Base-by-base conservation (phyloP, 2,797 vertebrate genomes). In the Hydrolagus colliei region DNA sequence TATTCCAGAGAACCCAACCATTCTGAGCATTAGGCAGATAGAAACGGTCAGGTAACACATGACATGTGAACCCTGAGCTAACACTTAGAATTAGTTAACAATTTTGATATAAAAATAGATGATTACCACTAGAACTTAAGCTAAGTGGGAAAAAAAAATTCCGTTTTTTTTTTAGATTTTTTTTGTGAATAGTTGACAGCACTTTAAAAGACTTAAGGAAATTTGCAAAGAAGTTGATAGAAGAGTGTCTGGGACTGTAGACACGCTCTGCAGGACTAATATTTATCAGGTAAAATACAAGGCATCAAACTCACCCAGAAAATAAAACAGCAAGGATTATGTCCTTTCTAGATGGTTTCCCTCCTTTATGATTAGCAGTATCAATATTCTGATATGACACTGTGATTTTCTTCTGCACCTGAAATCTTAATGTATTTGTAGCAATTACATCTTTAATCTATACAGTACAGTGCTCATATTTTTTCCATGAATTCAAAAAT, bases 51-150 rank as follows among this genome's bases (percentile, higher is more conserved):
- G 65, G 65, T 41, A 41, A 84, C 93, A 93, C 89, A 94, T 93
- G 91, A 92, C 89, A 90, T 90, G 94, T 94, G 92, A 95, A 95
- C 93, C 94, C 94, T 95, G 95, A 95, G 94, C 92, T 94, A 91
- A 89, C 92, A 95, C 92, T 94, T 94, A 94, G 93, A 93, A 93
- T 80, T 88, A 93, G 92, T 94, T 94, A 92, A 94, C 93, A 94
- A 94, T 92, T 95, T 93, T 94, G 92, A 93, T 95, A 95, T 92
- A 94, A 94, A 94, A 95, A 95, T 94, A 94, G 93, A 95, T 95
- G 94, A 94, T 93, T 92, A 87, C 89, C 94, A 94, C 93, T 94
- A 94, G 93, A 92, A 94, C 94, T 93, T 94, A 95, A 94, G 94
- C 93, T 93, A 92, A 94, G 92, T 94, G 93, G 93, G 75, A 82